Percentiles rank a stretch among this genome's conserved stretches.
Conservation (phyloP, 2,888 invertebrate genomes). For the Girardia tigrina region DNA sequence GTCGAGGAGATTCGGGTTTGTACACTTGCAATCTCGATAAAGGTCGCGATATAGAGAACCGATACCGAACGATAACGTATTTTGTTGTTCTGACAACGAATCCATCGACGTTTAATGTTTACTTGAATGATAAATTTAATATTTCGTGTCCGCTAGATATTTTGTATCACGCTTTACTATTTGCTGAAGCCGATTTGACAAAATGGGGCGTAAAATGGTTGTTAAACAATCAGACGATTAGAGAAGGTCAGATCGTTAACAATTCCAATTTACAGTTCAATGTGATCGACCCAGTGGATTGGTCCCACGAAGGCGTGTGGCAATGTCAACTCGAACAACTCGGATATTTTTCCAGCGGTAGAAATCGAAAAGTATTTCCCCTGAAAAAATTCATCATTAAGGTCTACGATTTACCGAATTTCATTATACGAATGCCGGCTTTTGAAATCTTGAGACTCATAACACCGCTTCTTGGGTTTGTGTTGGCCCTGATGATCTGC, state of each 20-base stretch:
- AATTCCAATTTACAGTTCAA: slow-evolving; percentile 5
- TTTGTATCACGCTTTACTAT: background rate
- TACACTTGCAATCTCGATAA: slow-evolving; percentile 19
- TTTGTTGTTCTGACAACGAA: background rate
- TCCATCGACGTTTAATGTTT: background rate
- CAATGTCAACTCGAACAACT: slow-evolving; percentile 5
- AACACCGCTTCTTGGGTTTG: background rate
- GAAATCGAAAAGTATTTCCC: no score
- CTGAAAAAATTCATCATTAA: background rate
- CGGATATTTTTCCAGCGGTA: background rate
- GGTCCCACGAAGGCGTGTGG: background rate
- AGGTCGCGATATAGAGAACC: background rate
- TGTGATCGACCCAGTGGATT: background rate
- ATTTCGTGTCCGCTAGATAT: background rate
- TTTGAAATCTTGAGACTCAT: background rate
- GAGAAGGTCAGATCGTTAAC: background rate
- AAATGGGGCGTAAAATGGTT: slow-evolving; percentile 9
- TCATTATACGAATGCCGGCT: background rate
- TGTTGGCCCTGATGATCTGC: background rate
- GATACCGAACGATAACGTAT: background rate
- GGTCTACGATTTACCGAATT: background rate
- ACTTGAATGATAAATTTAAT: background rate
- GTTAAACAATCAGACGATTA: background rate
- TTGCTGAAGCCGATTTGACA: background rate
- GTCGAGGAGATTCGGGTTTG: background rate